These are phyloP conservation scores for Poeciliopsis presidionis DNA, from an alignment of 2,797 vertebrate species.

Conservation along the genomic window DNA sequence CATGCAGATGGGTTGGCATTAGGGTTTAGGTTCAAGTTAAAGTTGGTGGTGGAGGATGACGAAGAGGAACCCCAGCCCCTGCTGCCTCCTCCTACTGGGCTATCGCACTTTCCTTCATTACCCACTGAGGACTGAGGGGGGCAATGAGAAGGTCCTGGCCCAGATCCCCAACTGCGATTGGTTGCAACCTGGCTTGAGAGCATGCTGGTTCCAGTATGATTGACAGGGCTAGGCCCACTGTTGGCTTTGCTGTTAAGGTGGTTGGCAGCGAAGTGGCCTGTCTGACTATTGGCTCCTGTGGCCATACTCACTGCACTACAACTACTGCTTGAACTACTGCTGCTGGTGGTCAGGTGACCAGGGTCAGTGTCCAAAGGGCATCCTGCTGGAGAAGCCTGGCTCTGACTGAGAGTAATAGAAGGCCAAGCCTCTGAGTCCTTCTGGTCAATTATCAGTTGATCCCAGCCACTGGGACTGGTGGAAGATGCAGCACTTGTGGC, in stretches of 20 bases:
- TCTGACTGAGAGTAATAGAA: conserved; percentile 89
- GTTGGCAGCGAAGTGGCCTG: conserved; percentile 83
- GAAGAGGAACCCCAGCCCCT: conserved; percentile 90
- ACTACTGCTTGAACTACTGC: conserved; percentile 78
- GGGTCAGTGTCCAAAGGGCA: conserved; percentile 91
- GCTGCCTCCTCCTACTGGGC: conserved; percentile 85
- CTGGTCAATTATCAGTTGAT: conserved; percentile 92
- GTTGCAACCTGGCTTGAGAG: conserved; percentile 88
- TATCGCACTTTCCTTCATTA: conserved; percentile 86
- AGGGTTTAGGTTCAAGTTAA: conserved; percentile 98
- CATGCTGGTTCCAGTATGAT: conserved; percentile 86
- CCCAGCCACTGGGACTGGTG: conserved; percentile 84
- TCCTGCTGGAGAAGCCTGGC: conserved; percentile 90
- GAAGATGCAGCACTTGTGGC: conserved; percentile 82
- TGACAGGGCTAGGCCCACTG: conserved; percentile 81
- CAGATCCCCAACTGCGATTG: conserved; percentile 88
- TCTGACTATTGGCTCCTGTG: conserved; percentile 87
- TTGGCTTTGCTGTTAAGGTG: conserved; percentile 77
- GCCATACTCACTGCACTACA: conserved; percentile 93
- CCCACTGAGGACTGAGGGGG: conserved; percentile 73
- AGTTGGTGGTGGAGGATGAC: conserved; percentile 89
- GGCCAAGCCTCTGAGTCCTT: conserved; percentile 93
- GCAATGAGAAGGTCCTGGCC: conserved; percentile 74
- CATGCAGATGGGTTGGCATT: conserved; percentile 97
- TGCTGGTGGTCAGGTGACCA: conserved; percentile 84